Evolutionary conservation across 2,888 invertebrate genomes (phyloP).

Genomic region (Pammene aurita): DNA sequence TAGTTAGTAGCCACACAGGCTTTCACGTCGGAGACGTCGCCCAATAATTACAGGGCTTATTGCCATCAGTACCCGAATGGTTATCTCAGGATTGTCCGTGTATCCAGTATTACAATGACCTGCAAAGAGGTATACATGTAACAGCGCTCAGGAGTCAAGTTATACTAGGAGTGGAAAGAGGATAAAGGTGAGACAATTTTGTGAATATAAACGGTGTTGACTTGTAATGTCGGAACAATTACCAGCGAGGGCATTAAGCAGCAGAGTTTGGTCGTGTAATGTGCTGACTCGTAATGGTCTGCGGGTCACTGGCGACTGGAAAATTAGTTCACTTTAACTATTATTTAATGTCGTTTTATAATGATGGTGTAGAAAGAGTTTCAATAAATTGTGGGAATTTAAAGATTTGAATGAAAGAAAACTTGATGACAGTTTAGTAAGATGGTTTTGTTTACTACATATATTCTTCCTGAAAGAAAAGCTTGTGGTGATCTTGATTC

Average conservation of each 20-base stretch:
- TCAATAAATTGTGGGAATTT: constrained; percentile 67
- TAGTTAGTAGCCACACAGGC: constrained; percentile 53
- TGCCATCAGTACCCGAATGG: background rate
- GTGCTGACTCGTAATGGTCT: constrained; percentile 67
- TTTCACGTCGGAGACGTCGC: constrained; percentile 56
- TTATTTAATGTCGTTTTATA: constrained; percentile 73
- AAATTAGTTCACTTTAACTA: constrained; percentile 75
- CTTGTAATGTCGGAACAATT: constrained; percentile 68
- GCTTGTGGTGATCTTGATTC: background rate
- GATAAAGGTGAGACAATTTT: background rate
- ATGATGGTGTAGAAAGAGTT: constrained; percentile 68
- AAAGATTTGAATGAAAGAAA: constrained; percentile 68
- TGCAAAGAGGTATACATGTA: background rate
- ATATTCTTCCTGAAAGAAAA: background rate
- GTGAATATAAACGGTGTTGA: constrained; percentile 47
- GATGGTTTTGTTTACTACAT: constrained; percentile 5
- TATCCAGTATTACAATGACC: background rate
- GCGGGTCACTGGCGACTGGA: constrained; percentile 58
- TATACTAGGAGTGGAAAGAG: background rate
- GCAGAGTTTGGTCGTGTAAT: constrained; percentile 62
- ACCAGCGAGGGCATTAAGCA: constrained; percentile 58
- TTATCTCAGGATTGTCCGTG: background rate
- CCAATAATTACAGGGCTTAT: constrained; percentile 60
- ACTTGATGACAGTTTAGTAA: constrained; percentile 25
- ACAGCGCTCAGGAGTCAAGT: background rate